Percentiles rank a stretch among this genome's conserved stretches.
phyloP scores from a whole-genome alignment of 2,113 vertebrate genomes.

The Tympanuchus pallidicinctus region DNA sequence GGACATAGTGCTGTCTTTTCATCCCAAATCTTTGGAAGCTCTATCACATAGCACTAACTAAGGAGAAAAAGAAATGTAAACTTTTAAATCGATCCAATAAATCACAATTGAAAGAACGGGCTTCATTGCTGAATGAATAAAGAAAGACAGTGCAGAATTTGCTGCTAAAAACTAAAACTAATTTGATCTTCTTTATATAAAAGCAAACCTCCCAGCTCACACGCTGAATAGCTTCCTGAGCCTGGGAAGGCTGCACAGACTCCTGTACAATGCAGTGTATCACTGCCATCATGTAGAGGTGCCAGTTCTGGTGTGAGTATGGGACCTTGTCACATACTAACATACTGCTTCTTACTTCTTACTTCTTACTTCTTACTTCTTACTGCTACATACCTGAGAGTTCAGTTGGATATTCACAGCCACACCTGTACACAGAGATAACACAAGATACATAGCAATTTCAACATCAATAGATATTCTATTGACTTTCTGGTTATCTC shows the following conservation, averaged over 20 bases:
- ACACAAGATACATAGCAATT: neutral
- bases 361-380: neutral
- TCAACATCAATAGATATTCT: neutral
- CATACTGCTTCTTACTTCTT: neutral
- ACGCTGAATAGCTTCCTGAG: neutral
- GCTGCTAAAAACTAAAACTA: neutral
- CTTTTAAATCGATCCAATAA: neutral
- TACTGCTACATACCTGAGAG: neutral
- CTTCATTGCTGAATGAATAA: neutral
- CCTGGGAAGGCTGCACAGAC: neutral
- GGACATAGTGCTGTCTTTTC: accelerated
- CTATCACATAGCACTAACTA: neutral
- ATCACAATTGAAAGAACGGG: neutral
- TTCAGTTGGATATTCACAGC: neutral
- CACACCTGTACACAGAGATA: neutral
- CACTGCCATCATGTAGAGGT: neutral
- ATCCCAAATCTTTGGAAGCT: neutral
- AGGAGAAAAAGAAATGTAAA: neutral
- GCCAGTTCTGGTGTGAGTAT: neutral
- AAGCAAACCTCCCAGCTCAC: neutral
- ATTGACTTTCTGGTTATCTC: neutral
- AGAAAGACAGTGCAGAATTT: neutral
- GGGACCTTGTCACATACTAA: neutral
- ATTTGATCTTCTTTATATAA: neutral
- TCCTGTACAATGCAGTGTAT: accelerated